These are phyloP conservation scores for Lophius americanus DNA, from an alignment of 2,797 vertebrate species.

Conservation along the genomic window DNA sequence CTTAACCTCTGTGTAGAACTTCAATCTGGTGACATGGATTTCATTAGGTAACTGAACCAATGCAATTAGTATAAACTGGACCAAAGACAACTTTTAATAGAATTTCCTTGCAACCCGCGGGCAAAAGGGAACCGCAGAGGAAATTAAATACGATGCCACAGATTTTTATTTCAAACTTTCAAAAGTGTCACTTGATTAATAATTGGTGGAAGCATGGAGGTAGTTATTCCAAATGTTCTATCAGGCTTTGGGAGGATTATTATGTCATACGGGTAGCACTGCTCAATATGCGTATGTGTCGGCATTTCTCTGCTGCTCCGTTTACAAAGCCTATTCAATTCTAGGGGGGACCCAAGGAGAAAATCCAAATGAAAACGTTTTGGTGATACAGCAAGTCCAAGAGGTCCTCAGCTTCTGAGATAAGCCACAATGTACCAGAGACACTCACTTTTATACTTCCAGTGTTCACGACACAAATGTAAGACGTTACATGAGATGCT, in stretches of 20 bases:
- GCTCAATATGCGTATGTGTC: too few species aligned
- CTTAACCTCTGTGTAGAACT: background rate
- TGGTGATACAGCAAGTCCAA: too few species aligned
- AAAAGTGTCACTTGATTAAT: conserved; percentile 32
- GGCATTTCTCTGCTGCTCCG: too few species aligned
- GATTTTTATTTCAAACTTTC: conserved; percentile 34
- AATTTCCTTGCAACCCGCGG: conserved; percentile 5
- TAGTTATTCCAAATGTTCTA: conserved; percentile 36
- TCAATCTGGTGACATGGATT: conserved; percentile 14
- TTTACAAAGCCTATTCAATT: too few species aligned
- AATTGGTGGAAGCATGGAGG: conserved; percentile 8
- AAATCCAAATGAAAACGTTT: too few species aligned
- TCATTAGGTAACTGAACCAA: conserved; percentile 10
- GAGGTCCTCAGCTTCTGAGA: too few species aligned
- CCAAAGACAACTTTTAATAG: conserved; percentile 23
- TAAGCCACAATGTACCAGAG: too few species aligned
- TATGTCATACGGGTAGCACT: conserved; percentile 4
- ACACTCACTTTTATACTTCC: too few species aligned
- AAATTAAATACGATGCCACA: conserved; percentile 20
- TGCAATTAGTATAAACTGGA: conserved; percentile 11
- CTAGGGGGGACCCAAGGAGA: too few species aligned
- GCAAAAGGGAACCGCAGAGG: conserved; percentile 8
- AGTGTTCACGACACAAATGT: too few species aligned
- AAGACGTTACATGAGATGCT: too few species aligned
- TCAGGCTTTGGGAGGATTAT: conserved; percentile 1